phyloP scores from a whole-genome alignment of 1,140 invertebrate genomes.

The Bombus balteatus region DNA sequence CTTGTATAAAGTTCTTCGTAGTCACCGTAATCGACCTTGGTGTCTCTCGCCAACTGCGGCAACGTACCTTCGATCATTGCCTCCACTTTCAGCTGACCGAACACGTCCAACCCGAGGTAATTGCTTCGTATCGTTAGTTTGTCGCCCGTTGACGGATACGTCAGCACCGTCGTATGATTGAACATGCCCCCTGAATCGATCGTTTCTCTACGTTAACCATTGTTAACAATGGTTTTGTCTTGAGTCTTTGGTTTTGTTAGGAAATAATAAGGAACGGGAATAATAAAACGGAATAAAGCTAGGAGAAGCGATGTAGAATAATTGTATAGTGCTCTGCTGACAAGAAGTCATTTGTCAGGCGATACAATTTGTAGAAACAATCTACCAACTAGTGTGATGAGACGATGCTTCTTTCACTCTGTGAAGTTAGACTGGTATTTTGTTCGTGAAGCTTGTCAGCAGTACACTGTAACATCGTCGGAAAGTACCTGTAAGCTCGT shows the following conservation, averaged over 20 bases:
- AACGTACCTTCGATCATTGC: slow-evolving; percentile 90
- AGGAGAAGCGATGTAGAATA: not conserved
- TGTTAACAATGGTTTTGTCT: not conserved
- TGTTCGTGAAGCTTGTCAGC: not conserved
- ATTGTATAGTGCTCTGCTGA: not conserved
- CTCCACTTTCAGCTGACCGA: slow-evolving; percentile 92
- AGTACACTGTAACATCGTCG: not conserved
- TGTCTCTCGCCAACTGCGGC: slow-evolving; percentile 86
- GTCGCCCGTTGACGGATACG: slow-evolving; percentile 88
- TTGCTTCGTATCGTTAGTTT: slow-evolving; percentile 89
- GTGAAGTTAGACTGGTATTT: not conserved
- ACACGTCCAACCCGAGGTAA: slow-evolving; percentile 94
- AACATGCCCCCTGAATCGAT: slow-evolving; percentile 88
- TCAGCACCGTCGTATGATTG: slow-evolving; percentile 90
- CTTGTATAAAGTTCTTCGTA: slow-evolving; percentile 92
- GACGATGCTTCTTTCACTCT: not conserved
- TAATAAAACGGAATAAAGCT: not conserved
- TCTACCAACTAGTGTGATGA: not conserved
- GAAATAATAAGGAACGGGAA: not conserved
- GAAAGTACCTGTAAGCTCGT: slow-evolving; percentile 87
- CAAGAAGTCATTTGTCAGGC: not conserved
- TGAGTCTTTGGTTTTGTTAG: not conserved
- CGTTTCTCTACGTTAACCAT: not conserved
- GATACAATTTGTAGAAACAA: not conserved
- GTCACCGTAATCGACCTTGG: slow-evolving; percentile 89